Percentiles rank a stretch among this genome's conserved stretches.
Conservation (phyloP, 2,888 invertebrate species). For the Anarsia innoxiella region DNA sequence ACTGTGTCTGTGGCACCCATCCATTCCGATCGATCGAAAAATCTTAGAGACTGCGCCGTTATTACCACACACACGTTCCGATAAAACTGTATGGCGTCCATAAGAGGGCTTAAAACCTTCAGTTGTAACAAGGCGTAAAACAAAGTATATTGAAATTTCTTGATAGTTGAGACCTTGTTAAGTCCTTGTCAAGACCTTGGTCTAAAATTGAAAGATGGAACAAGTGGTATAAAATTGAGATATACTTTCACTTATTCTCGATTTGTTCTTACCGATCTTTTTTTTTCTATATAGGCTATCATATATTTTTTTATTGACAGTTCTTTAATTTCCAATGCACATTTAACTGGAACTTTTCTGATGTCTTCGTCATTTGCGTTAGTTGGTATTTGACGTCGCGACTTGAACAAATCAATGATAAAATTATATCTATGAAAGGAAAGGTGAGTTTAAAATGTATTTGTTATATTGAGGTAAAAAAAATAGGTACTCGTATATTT, state of each 20-base stretch:
- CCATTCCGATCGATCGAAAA: no score
- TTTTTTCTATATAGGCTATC: background rate
- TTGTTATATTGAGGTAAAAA: no score
- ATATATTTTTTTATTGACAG: conserved; percentile 26
- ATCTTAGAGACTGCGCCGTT: no score
- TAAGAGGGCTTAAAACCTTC: no score
- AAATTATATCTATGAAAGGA: conserved; percentile 35
- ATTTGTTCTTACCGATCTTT: no score
- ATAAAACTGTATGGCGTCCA: no score
- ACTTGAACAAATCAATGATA: conserved; percentile 75
- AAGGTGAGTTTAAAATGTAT: no score
- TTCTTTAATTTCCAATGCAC: conserved; percentile 74
- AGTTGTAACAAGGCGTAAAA: background rate
- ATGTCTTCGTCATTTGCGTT: conserved; percentile 80
- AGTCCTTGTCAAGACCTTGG: background rate
- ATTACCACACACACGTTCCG: no score
- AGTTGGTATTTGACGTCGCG: conserved; percentile 78
- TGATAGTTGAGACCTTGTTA: background rate
- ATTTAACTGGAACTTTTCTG: conserved; percentile 82
- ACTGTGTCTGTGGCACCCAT: no score
- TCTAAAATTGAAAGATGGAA: background rate
- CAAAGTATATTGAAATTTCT: background rate
- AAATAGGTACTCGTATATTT: no score
- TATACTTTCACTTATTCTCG: no score
- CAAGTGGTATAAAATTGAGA: no score